Base-by-base conservation (phyloP, 2,888 invertebrate species). In the Leptopterna dolabrata region DNA sequence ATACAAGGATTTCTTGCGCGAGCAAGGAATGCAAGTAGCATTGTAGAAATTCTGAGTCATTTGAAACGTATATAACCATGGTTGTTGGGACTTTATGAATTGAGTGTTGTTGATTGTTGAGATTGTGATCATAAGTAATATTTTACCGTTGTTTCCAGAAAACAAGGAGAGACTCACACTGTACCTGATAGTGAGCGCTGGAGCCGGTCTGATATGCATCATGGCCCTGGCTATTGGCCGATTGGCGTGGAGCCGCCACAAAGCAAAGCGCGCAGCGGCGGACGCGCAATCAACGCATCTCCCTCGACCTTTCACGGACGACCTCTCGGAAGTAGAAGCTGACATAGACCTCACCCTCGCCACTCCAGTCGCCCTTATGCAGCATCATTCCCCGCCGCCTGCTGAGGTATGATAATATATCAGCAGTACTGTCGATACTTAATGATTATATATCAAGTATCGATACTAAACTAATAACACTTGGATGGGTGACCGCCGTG, bases 251-350 rank as follows among this genome's bases (percentile, higher is more conserved):
- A 95, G 94, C 91, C 94, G 95, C 88, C 94, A 94, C 90, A 93
- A 94, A 80, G 95, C 96, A 92, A 95, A 95, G 73, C 47, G 76
- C 81, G 80, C 85, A 70, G 70, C 87, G 83, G 73, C 85, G 41
- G 73, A 88, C 63, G 83, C 87, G 19, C 86, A 87, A 30, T 88
- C 89, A 41, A 89, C 89, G 19, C 88, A 90, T 29, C 86, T 90
- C 30, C 90, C 90, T 24, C 89, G 90, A 71, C 90, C 90, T 30
- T 96, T 97, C 92, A 95, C 95, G 90, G 97, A 97, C 92, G 96
- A 96, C 92, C 96, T 97, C 92, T 96, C 96, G 90, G 97, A 97
- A 92, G 95, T 96, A 70, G 96, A 96, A 92, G 95, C 95, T 76
- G 96, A 96, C 90, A 95, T 96, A 88, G 95, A 95, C 91, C 94